Evolutionary conservation across 2,888 invertebrate genomes (phyloP), one percentile per base, ranked within the genome.

Genomic region (Tetropium fuscum): DNA sequence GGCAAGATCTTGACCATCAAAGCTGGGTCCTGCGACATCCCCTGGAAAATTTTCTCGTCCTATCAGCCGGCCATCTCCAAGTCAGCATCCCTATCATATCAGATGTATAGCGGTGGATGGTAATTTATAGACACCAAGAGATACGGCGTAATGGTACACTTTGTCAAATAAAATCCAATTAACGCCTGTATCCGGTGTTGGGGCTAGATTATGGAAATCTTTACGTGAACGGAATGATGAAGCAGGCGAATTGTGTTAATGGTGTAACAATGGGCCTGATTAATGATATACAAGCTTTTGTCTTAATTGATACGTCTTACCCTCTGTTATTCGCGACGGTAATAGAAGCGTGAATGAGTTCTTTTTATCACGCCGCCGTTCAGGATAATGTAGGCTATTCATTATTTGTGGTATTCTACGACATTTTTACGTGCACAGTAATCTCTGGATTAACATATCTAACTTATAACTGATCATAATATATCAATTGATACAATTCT

Each of bases 91-190:
- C 32, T 6, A 11, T 13, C 13, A 32, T 11, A 32, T 32, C 6
- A 32, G 13, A 32, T 11, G 32, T 11, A 32, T 32, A 13, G 13
- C 13, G 54, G 25, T 22, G 38, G 49, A 59, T 60, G 49, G 60
- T 61, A 62, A 64, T 62, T 59, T 57, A 62, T 53, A 59, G 57
- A 59, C 59, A 58, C 44, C n/a, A n/a, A 38, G 47, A 41, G 47
- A 41, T 20, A 41, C 30, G 32, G 49, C 36, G 53, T 62, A 65
- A 65, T 65, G 62, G 62, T 55, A 55, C 60, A 65, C 63, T 65
- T 65, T 65, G 63, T 60, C 65, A 66, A 65, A 66, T 66, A 60
- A 63, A 66, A 66, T 66, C 65, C 65, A 60, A 66, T 66, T 66
- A 60, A 58, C 55, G 58, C 47, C 43, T 51, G 54, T 63, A 60